phyloP scores from a whole-genome alignment of 2,797 vertebrate species.

The Enteromius argenteus region DNA sequence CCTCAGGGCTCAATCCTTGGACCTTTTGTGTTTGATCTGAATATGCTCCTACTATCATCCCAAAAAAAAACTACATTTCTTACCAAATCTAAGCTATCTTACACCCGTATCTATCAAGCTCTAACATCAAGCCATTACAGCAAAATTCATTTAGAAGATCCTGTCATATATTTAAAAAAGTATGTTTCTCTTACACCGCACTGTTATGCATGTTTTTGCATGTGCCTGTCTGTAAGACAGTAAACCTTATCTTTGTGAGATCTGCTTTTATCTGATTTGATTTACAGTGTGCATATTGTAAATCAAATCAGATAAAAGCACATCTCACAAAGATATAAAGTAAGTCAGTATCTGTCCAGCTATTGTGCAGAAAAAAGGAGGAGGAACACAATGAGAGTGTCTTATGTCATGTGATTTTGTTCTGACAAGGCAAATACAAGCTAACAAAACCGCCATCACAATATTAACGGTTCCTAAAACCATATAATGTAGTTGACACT shows the following conservation, averaged over 20 bases:
- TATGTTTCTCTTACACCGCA: background rate
- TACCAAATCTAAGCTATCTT: background rate
- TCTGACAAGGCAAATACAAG: conserved; percentile 12
- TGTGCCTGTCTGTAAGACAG: background rate
- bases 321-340: background rate
- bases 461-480: conserved; percentile 19
- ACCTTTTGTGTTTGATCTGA: background rate
- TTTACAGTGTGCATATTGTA: background rate
- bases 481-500: background rate
- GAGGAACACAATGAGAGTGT: background rate
- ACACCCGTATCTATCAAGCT: background rate
- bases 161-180: too few species aligned
- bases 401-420: conserved; percentile 21
- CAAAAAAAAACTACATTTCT: background rate
- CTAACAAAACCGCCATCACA: background rate
- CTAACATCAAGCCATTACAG: background rate
- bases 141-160: too few species aligned
- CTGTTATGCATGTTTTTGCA: background rate
- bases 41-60: background rate
- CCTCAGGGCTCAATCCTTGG: background rate
- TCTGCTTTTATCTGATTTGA: conserved; percentile 1
- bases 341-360: background rate
- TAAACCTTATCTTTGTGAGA: background rate
- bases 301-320: conserved; percentile 8
- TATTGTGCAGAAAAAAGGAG: too few species aligned